Evolutionary conservation across 2,113 vertebrate species (phyloP), one percentile per base, ranked within the genome.

Genomic region (Coregonus clupeaformis): DNA sequence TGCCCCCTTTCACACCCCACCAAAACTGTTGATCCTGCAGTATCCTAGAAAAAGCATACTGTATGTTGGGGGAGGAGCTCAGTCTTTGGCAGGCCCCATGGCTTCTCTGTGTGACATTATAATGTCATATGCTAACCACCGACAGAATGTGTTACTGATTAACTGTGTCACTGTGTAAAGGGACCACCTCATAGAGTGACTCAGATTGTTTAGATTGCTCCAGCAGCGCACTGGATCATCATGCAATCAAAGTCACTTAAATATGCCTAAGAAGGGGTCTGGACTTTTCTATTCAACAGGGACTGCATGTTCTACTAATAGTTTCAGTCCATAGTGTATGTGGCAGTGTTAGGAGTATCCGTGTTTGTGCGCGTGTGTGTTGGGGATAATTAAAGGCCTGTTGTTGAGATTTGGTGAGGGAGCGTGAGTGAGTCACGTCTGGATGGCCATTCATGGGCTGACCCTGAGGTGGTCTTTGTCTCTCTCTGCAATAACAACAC

Each of bases 401-500:
- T 67, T 14, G 47, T 65, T 80, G 84, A 87, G 74, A 72, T 77
- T 18, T 52, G 14, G 49, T 52, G 16, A 52, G 5, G 81, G 77
- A 16, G 65, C 79, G 79, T 68, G 73, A 76, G 70, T 89, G 81
- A 92, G 83, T 93, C 87, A 52, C 14, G 1, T 18, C 90, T 74
- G 60, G 27, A 32, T 74, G 55, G 75, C 82, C 66, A 68, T 86
- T 82, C 83, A 83, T 74, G 73, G 65, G 3, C 76, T 87, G 87
- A 86, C 85, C 86, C 84, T 82, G 2, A 42, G 36, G 36, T 42
- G 18, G 75, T 60, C 69, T 84, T 57, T 80, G 74, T 89, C 84
- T 86, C 84, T 86, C 84, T 80, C 47, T 85, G 77, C 80, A 62
- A 55, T 64, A 77, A 74, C 75, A 71, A 55, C 22, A n/a, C 36